Evolutionary conservation across 2,797 vertebrate species (phyloP).

Genomic region (Miichthys miiuy): DNA sequence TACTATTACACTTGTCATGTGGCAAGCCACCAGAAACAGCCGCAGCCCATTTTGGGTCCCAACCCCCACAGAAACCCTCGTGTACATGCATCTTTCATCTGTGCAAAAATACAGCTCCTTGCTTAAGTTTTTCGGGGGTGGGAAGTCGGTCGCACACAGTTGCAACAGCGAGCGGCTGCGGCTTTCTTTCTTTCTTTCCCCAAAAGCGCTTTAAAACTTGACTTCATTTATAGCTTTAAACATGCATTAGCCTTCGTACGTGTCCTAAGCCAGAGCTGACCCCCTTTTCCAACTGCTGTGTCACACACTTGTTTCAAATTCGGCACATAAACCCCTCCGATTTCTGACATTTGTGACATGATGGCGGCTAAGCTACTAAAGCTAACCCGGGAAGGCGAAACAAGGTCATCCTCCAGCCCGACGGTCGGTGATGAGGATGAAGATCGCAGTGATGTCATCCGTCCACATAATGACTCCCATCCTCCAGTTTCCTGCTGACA

Average conservation of each 20-base stretch:
- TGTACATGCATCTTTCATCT: slow-evolving; percentile 60
- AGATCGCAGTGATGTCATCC: slow-evolving; percentile 59
- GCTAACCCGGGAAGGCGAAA: slow-evolving; percentile 58
- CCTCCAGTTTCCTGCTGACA: slow-evolving; percentile 68
- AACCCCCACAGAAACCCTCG: slow-evolving; percentile 49
- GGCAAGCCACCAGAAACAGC: slow-evolving; percentile 73
- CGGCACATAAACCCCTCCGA: slow-evolving; percentile 34
- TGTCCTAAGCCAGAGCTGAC: slow-evolving; percentile 63
- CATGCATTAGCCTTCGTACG: slow-evolving; percentile 42
- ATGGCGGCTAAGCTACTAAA: slow-evolving; percentile 73
- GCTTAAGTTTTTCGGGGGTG: slow-evolving; percentile 34
- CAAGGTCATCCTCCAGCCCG: slow-evolving; percentile 64
- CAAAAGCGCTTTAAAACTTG: slow-evolving; percentile 39
- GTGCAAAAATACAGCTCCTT: slow-evolving; percentile 47
- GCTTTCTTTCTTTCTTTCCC: slow-evolving; percentile 10
- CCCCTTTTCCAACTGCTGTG: slow-evolving; percentile 60
- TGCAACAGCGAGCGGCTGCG: neutral
- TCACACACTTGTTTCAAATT: slow-evolving; percentile 65
- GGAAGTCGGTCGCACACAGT: slow-evolving; percentile 19
- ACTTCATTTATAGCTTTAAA: slow-evolving; percentile 41
- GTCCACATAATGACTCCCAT: slow-evolving; percentile 55
- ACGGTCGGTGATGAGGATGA: slow-evolving; percentile 34
- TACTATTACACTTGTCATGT: slow-evolving; percentile 79
- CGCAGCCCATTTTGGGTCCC: slow-evolving; percentile 69
- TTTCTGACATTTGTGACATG: slow-evolving; percentile 47